Conservation (phyloP, 2,888 invertebrate species). For the Polia nebulosa region DNA sequence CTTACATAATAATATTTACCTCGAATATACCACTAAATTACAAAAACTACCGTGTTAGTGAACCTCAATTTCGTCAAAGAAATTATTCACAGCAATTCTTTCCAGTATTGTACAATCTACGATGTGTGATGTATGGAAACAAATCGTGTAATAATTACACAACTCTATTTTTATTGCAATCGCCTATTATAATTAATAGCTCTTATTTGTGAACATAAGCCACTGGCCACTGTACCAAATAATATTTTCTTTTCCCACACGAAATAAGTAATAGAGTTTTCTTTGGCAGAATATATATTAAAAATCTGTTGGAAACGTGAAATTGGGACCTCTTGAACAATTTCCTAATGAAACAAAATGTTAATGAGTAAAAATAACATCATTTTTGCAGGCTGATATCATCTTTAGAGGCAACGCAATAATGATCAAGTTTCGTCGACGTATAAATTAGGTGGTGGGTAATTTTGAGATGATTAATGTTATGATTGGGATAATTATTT, state of each 20-base stretch:
- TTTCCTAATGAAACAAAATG: slow-evolving; percentile 36
- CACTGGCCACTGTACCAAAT: slow-evolving; percentile 18
- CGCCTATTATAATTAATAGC: slow-evolving; percentile 39
- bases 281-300: not conserved
- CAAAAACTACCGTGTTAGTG: slow-evolving; percentile 44
- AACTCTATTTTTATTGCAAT: slow-evolving; percentile 35
- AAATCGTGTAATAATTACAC: slow-evolving; percentile 57
- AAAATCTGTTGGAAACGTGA: slow-evolving; percentile 14
- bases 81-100: slow-evolving; percentile 63
- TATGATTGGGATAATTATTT: slow-evolving; percentile 64
- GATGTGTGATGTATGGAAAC: slow-evolving; percentile 47
- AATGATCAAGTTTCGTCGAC: slow-evolving; percentile 41
- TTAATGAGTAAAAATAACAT: slow-evolving; percentile 34
- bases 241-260: slow-evolving; percentile 9
- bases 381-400: slow-evolving; percentile 31
- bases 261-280: not conserved
- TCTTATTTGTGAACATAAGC: slow-evolving; percentile 17
- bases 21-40: slow-evolving; percentile 37
- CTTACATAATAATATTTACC: slow-evolving; percentile 51
- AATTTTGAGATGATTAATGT: slow-evolving; percentile 63
- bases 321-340: slow-evolving; percentile 22
- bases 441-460: slow-evolving; percentile 32
- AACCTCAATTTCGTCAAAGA: slow-evolving; percentile 47
- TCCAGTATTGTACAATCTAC: slow-evolving; percentile 40
- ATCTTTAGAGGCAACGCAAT: slow-evolving; percentile 36